phyloP scores from a whole-genome alignment of 2,113 vertebrate species.

The Eulacestoma nigropectus region DNA sequence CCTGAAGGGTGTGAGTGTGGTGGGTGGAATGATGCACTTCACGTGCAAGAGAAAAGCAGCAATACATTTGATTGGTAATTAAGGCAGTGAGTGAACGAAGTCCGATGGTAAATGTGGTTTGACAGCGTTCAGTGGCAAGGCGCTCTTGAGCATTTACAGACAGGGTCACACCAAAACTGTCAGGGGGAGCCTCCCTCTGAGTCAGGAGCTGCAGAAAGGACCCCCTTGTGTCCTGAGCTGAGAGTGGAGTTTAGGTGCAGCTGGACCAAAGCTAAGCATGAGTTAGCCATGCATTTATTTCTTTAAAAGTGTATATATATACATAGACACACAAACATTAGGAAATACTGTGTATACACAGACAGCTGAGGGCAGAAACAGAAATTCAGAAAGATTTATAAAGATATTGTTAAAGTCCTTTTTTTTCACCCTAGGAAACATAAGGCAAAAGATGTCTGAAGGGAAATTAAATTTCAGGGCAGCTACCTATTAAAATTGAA shows the following conservation, averaged over 20 bases:
- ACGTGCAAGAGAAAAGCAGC: not conserved
- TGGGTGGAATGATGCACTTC: not conserved
- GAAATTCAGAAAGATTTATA: not conserved
- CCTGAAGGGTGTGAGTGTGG: not conserved
- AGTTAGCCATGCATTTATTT: not conserved
- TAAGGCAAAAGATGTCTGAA: not conserved
- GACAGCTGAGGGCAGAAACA: not conserved
- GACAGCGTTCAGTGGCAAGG: not conserved
- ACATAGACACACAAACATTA: not conserved
- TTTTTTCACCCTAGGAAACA: not conserved
- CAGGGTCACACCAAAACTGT: no score
- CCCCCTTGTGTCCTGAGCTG: rapidly evolving
- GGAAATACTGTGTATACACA: not conserved
- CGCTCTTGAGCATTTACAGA: not conserved
- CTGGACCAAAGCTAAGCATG: not conserved
- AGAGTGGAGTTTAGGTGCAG: not conserved
- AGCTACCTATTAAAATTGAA: constrained; percentile 42
- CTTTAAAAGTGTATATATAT: not conserved
- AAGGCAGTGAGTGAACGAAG: not conserved
- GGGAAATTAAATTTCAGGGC: constrained; percentile 39
- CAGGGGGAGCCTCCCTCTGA: not conserved
- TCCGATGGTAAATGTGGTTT: rapidly evolving
- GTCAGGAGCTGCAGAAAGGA: no score
- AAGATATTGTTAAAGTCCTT: not conserved
- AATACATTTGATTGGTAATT: rapidly evolving